Percentiles rank a stretch among this genome's conserved stretches.
These are phyloP conservation scores for Thaumatotibia leucotreta DNA, from an alignment of 1,140 invertebrate species.

Conservation along the genomic window DNA sequence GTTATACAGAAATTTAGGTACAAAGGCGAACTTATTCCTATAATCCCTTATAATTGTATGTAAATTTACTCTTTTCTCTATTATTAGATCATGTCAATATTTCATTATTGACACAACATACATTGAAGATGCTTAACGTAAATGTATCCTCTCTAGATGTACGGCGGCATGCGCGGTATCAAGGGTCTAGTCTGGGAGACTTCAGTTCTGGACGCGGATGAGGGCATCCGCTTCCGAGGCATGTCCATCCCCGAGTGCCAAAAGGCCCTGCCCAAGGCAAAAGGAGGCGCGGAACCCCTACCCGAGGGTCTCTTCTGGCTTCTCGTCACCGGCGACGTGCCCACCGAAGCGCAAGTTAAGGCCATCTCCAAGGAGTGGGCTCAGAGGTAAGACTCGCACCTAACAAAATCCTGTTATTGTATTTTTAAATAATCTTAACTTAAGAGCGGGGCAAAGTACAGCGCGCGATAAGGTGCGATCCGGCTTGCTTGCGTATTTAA, in stretches of 20 bases:
- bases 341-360: slow-evolving; percentile 88
- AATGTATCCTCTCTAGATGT: slow-evolving; percentile 81
- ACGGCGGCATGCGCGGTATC: slow-evolving; percentile 98
- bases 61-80: too few relatives aligned
- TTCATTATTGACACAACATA: too few relatives aligned
- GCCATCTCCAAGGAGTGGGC: slow-evolving; percentile 95
- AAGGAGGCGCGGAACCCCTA: slow-evolving; percentile 91
- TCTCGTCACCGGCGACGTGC: slow-evolving; percentile 94
- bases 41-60: too few relatives aligned
- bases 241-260: slow-evolving; percentile 97
- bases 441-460: too few relatives aligned
- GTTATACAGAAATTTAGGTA: too few relatives aligned
- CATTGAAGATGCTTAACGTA: neutral
- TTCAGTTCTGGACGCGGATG: slow-evolving; percentile 95
- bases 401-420: too few relatives aligned
- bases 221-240: slow-evolving; percentile 97
- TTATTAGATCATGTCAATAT: too few relatives aligned
- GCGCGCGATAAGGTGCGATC: too few relatives aligned
- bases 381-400: slow-evolving; percentile 78
- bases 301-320: slow-evolving; percentile 98
- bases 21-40: too few relatives aligned
- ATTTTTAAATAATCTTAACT: too few relatives aligned
- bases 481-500: too few relatives aligned
- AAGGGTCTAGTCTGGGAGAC: slow-evolving; percentile 97
- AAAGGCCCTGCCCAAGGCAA: slow-evolving; percentile 90